A percentile compares a stretch with the other conserved stretches of the same genome.
These are phyloP conservation scores for Apis mellifera DNA, from an alignment of 1,140 invertebrate species.

Conservation along the genomic window Amel_HAv3.1 CM009939.2:6462501-6463000, in stretches of 20 bases:
- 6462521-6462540: not conserved
- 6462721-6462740: not conserved
- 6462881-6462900: not conserved
- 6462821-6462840: not conserved
- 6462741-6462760: too few relatives aligned
- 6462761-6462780: not conserved
- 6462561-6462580: not conserved
- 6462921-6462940: not conserved
- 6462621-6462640: not conserved
- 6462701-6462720: not conserved
- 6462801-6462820: not conserved
- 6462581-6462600: not conserved
- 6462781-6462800: not conserved
- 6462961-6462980: not conserved
- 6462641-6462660: not conserved
- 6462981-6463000: not conserved
- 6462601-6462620: not conserved
- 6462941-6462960: not conserved
- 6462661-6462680: not conserved
- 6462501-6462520: not conserved
- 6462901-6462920: not conserved
- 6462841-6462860: not conserved
- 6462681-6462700: not conserved
- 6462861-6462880: not conserved
- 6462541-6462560: not conserved